Conservation (phyloP, 2,888 invertebrate genomes). For the Branchipolynoe longqiensis region DNA sequence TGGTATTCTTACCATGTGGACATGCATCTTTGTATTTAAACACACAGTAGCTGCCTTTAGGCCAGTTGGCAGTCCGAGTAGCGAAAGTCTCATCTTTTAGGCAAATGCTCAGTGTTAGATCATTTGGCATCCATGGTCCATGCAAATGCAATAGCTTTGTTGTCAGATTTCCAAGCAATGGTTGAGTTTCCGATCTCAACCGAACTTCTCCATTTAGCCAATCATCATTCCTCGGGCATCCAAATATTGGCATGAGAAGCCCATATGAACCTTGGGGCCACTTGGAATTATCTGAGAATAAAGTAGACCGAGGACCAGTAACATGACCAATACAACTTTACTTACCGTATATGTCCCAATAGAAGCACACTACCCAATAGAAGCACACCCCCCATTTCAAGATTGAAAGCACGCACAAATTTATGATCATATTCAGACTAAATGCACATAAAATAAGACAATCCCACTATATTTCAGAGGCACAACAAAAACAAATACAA, state of each 20-base stretch:
- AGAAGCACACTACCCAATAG: no score
- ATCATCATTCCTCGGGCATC: conserved; percentile 32
- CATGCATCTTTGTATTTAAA: neutral
- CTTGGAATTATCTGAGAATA: neutral
- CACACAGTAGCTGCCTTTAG: conserved; percentile 9
- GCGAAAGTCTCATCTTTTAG: neutral
- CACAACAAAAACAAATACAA: no score
- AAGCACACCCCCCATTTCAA: no score
- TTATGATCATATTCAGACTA: no score
- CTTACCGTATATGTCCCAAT: no score
- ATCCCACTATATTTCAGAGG: no score
- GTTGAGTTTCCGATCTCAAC: neutral
- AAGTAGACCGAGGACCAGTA: no score
- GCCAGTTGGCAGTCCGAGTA: neutral
- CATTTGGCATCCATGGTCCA: neutral
- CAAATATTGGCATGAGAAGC: neutral
- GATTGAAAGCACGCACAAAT: no score
- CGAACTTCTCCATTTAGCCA: neutral
- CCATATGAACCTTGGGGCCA: conserved; percentile 37
- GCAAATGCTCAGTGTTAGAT: neutral
- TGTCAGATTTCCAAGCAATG: conserved; percentile 16
- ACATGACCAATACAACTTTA: no score
- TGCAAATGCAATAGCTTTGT: neutral
- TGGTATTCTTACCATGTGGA: neutral
- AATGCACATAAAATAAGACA: no score